Conservation (phyloP, 2,797 vertebrate genomes). For the Vultur gryphus region DNA sequence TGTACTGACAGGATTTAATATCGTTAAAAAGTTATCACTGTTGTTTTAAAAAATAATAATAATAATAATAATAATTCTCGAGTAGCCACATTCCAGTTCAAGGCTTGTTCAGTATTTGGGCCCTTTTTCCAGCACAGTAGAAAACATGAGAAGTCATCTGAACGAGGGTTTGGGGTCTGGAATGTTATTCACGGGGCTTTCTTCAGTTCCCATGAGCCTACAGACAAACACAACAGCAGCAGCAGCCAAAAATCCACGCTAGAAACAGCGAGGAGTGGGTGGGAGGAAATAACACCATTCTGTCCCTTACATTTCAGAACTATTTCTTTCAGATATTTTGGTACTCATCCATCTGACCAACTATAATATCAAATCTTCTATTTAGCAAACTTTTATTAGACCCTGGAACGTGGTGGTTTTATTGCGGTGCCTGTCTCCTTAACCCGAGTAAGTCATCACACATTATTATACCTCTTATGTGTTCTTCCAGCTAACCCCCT, state of each 20-base stretch:
- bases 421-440: background rate
- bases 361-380: background rate
- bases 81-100: background rate
- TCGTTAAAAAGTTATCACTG: background rate
- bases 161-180: background rate
- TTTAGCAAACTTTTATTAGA: background rate
- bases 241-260: background rate
- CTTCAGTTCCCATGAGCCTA: background rate
- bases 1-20: background rate
- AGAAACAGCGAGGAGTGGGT: background rate
- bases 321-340: background rate
- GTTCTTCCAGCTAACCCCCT: background rate
- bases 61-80: background rate
- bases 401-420: background rate
- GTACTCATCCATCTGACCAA: background rate
- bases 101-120: background rate
- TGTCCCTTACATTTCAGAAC: background rate
- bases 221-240: background rate
- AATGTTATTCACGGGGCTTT: background rate
- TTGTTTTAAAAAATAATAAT: background rate
- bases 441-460: rapidly evolving
- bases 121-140: background rate
- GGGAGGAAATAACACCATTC: background rate
- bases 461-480: rapidly evolving
- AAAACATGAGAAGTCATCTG: background rate